These are phyloP conservation scores for Laterallus jamaicensis DNA, from an alignment of 2,113 vertebrate genomes.

Conservation along the genomic window DNA sequence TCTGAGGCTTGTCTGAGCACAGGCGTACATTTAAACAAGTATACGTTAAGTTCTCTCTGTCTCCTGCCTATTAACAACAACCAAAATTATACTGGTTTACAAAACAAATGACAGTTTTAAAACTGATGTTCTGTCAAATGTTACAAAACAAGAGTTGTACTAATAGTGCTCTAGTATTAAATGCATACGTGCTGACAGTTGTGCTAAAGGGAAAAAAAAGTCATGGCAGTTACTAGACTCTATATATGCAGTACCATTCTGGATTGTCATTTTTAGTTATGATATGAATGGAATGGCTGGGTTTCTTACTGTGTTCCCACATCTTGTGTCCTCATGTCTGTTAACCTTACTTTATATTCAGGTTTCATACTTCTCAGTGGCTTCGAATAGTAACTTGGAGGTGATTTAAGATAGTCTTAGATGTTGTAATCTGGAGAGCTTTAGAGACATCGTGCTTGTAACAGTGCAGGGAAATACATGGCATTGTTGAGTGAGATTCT, in stretches of 20 bases:
- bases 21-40: background rate
- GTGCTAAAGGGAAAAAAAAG: background rate
- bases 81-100: background rate
- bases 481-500: background rate
- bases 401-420: background rate
- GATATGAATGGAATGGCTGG: background rate
- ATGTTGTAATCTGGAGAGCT: background rate
- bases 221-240: background rate
- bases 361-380: background rate
- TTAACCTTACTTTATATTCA: background rate
- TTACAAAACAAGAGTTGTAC: no score
- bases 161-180: background rate
- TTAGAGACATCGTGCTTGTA: background rate
- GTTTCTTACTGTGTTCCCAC: background rate
- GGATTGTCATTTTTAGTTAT: background rate
- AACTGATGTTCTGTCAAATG: background rate
- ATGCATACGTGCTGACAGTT: background rate
- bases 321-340: background rate
- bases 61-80: background rate
- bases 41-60: background rate
- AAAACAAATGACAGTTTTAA: background rate
- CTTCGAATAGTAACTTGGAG: background rate
- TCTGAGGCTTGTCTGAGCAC: background rate
- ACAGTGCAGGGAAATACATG: background rate
- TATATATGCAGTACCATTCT: background rate